phyloP scores from a whole-genome alignment of 2,797 vertebrate species.

The Enteromius fasciolatus region DNA sequence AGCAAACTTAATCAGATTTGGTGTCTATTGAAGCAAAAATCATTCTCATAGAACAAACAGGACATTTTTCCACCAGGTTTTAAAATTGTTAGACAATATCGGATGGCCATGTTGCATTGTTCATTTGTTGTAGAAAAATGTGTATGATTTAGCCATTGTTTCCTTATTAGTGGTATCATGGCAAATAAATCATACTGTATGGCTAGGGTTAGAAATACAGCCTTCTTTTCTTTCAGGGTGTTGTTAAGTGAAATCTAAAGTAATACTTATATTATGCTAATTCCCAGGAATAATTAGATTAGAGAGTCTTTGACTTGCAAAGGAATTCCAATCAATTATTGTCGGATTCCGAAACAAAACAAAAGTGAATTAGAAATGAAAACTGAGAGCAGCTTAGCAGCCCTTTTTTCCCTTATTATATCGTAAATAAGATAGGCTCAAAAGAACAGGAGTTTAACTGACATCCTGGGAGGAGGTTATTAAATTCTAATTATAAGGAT shows the following conservation, averaged over 20 bases:
- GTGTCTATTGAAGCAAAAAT: constrained; percentile 15
- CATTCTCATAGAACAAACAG: neutral
- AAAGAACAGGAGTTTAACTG: constrained; percentile 35
- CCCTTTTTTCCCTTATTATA: constrained; percentile 33
- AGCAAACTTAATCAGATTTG: constrained; percentile 2
- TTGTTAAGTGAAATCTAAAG: constrained; percentile 59
- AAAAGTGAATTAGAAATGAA: constrained; percentile 36
- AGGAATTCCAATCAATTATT: constrained; percentile 53
- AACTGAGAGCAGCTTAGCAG: constrained; percentile 31
- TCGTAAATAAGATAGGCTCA: constrained; percentile 42
- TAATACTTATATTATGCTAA: constrained; percentile 54
- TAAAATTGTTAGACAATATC: neutral
- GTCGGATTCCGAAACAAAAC: constrained; percentile 41
- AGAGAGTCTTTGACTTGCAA: constrained; percentile 35
- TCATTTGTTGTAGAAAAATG: constrained; percentile 34
- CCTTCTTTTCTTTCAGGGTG: constrained; percentile 71
- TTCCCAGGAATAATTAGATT: constrained; percentile 55
- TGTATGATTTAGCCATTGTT: constrained; percentile 42
- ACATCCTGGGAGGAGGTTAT: constrained; percentile 41
- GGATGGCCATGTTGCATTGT: constrained; percentile 25
- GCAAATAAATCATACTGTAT: constrained; percentile 42
- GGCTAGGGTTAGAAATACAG: constrained; percentile 48
- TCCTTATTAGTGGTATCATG: constrained; percentile 37
- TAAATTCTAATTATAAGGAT: constrained; percentile 45
- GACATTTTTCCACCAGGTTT: neutral